Base-by-base conservation (phyloP, 2,113 vertebrate genomes). In the Puffinus mauretanicus region DNA sequence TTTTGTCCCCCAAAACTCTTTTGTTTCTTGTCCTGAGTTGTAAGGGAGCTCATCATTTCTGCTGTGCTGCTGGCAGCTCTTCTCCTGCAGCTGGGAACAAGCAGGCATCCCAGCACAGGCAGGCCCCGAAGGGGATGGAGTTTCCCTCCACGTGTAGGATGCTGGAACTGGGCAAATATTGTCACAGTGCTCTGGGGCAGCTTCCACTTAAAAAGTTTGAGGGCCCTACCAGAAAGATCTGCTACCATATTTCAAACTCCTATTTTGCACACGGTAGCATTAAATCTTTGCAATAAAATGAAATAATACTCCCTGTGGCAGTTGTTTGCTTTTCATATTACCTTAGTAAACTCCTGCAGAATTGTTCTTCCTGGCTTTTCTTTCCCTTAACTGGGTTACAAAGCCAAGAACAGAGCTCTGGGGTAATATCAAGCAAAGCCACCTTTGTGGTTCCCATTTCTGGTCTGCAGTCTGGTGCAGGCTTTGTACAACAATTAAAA, bases 121-220 rank as follows among this genome's bases (percentile, higher is more conserved):
- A 6, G 61, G 25, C 24, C 13, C 24, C 1, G 0, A 21, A 16
- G 15, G 46, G 30, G 42, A 58, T n/a, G 44, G 55, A 70, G 80
- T 47, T 80, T 17, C 26, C 30, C 13, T 49, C 47, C 52, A 13
- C 0, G 0, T 3, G 0, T 0, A 54, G 42, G 38, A 55, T 75
- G 34, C 71, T 75, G 57, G 75, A 32, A 26, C 36, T 19, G 27
- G 64, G 46, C 42, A 87, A 75, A 90, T 58, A 71, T 49, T 29
- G 29, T 26, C 71, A 42, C 58, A 34, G 80, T 16, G 54, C 85
- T 78, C 61, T 61, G 78, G 82, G 54, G 32, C 83, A 88, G 76
- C 65, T 54, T 62, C 46, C n/a, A 6, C 49, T 62, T 46, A 6
- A 78, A 44, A 90, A 21, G 18, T 42, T 2, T 22, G 58, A 76